Conservation (phyloP, 1,140 invertebrate genomes). For the Lucilia sericata region DNA sequence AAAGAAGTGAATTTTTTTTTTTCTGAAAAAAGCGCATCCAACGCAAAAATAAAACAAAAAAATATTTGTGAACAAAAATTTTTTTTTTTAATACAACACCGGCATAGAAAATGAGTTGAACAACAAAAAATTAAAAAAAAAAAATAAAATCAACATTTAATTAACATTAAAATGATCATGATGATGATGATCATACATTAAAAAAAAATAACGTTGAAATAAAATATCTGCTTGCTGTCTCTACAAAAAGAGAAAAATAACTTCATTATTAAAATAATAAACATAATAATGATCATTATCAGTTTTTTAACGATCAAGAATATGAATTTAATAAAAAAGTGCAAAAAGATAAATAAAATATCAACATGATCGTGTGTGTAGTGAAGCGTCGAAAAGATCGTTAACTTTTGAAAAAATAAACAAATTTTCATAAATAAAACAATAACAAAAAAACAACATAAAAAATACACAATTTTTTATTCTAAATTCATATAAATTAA, state of each 20-base stretch:
- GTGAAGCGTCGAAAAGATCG: not conserved
- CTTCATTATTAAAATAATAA: too few species aligned
- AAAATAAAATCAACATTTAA: not conserved
- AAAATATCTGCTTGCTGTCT: too few species aligned
- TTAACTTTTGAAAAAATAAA: not conserved
- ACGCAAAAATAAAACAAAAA: not conserved
- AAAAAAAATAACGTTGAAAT: too few species aligned
- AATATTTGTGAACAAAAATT: not conserved
- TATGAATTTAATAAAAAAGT: not conserved
- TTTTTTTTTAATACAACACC: not conserved
- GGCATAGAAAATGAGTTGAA: conserved; percentile 6
- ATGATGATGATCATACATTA: not conserved
- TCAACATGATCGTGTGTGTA: not conserved
- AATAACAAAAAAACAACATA: not conserved
- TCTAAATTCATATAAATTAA: not conserved
- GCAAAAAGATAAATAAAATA: not conserved
- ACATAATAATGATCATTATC: not conserved
- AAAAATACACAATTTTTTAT: not conserved
- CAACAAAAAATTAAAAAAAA: not conserved
- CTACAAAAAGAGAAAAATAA: too few species aligned
- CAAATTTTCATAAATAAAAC: not conserved
- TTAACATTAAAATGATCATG: not conserved
- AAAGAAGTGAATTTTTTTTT: not conserved
- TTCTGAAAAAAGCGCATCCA: not conserved
- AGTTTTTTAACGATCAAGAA: not conserved